These are phyloP conservation scores for Acanthaster planci DNA, from an alignment of 35 echinoderm and acorn worm species.

Conservation along the genomic window DNA sequence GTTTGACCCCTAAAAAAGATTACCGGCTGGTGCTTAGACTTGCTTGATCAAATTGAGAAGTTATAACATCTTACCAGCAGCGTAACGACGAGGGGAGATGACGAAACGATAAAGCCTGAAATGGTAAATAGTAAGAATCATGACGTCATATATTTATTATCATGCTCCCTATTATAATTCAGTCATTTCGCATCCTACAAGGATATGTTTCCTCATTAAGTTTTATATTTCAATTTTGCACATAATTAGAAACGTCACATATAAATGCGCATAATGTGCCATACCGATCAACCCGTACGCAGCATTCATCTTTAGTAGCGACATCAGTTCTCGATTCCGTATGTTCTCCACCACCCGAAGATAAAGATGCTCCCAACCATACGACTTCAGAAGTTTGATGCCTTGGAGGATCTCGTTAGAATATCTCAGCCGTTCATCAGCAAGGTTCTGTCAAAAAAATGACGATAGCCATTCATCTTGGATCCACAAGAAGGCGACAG, in stretches of 20 bases:
- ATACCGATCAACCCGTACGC: conserved; percentile 35
- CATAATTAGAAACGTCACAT: background rate
- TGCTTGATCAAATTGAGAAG: too few relatives aligned
- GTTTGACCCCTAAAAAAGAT: too few relatives aligned
- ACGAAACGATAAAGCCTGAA: background rate
- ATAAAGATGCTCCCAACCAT: conserved; percentile 75
- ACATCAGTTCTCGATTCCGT: conserved; percentile 43
- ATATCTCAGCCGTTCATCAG: conserved; percentile 62
- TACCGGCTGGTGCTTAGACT: too few relatives aligned
- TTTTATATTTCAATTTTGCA: background rate
- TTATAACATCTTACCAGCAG: background rate
- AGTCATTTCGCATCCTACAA: background rate
- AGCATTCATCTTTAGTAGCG: conserved; percentile 48
- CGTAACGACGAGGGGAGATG: background rate
- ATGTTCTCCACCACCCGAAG: conserved; percentile 35
- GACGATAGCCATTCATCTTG: too few relatives aligned
- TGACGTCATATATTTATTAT: too few relatives aligned
- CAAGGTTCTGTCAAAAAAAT: conserved; percentile 37
- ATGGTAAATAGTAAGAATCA: background rate
- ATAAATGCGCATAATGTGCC: too few relatives aligned
- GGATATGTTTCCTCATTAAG: background rate
- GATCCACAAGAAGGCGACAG: too few relatives aligned
- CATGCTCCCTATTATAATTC: background rate
- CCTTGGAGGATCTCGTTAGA: conserved; percentile 76
- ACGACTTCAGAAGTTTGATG: conserved; percentile 74